phyloP scores from a whole-genome alignment of 1,140 invertebrate genomes.

The Hermatobates lingyangjiaoensis region DNA sequence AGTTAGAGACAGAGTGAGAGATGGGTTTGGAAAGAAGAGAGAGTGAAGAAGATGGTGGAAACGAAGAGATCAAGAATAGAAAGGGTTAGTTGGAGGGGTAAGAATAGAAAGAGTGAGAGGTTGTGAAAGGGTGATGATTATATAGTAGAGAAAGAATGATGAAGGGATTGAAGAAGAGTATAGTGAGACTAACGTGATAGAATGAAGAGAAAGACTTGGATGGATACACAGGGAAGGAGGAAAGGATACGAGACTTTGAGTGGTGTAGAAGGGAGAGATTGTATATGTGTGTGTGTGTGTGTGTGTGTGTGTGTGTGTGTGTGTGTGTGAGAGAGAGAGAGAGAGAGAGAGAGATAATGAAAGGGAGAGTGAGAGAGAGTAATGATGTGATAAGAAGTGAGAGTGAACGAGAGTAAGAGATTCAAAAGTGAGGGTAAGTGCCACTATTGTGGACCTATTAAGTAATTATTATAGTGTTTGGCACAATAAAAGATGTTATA shows the following conservation, averaged over 20 bases:
- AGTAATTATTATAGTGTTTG: too few relatives aligned
- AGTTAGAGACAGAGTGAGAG: too few relatives aligned
- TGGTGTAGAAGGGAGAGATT: too few relatives aligned
- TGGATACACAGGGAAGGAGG: neutral
- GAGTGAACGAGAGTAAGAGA: neutral
- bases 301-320: neutral
- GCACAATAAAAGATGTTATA: too few relatives aligned
- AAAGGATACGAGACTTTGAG: neutral
- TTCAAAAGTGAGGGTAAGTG: neutral
- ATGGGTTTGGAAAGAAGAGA: too few relatives aligned
- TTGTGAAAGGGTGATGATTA: neutral
- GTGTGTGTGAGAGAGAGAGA: neutral
- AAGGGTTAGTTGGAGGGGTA: too few relatives aligned
- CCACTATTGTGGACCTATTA: too few relatives aligned
- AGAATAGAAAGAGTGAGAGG: constrained; percentile 1
- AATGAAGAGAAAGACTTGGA: neutral
- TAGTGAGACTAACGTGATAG: neutral
- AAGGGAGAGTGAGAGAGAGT: constrained; percentile 1
- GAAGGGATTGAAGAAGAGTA: neutral
- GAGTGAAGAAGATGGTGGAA: too few relatives aligned
- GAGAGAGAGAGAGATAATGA: neutral
- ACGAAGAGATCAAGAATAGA: too few relatives aligned
- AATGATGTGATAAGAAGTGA: constrained; percentile 2
- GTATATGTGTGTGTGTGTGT: too few relatives aligned
- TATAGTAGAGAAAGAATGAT: neutral